Conservation (phyloP, 2,888 invertebrate species). For the Drosophila dives region DNA sequence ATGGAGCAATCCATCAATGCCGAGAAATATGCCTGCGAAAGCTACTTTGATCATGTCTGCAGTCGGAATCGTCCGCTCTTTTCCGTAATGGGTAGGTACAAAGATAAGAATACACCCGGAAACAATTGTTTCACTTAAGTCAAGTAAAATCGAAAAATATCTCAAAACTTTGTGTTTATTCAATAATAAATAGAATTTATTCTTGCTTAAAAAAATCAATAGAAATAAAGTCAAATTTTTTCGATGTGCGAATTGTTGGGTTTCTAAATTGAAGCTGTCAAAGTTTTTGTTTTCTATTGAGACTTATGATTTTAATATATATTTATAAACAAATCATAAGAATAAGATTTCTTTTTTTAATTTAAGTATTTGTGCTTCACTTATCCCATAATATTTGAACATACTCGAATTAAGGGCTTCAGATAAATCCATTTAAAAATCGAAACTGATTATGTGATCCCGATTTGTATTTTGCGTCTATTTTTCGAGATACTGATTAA, state of each 20-base stretch:
- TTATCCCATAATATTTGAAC: neutral
- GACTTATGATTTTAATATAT: neutral
- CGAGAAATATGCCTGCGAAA: conserved; percentile 80
- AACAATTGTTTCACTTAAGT: neutral
- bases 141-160: neutral
- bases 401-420: neutral
- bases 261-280: neutral
- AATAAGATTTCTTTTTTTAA: neutral
- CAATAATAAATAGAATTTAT: too few species aligned
- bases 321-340: neutral
- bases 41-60: conserved; percentile 82
- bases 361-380: neutral
- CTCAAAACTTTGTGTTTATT: too few species aligned
- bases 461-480: too few species aligned
- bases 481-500: neutral
- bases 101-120: neutral
- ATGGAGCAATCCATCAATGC: conserved; percentile 77
- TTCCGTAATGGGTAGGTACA: conserved; percentile 77
- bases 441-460: too few species aligned
- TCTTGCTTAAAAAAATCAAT: too few species aligned
- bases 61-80: conserved; percentile 81
- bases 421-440: neutral
- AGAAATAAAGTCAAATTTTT: neutral
- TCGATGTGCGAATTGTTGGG: neutral
- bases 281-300: neutral